A percentile compares a stretch with the other conserved stretches of the same genome.
These are phyloP conservation scores for Diadophis punctatus DNA, from an alignment of 2,113 vertebrate genomes.

Conservation along the genomic window DNA sequence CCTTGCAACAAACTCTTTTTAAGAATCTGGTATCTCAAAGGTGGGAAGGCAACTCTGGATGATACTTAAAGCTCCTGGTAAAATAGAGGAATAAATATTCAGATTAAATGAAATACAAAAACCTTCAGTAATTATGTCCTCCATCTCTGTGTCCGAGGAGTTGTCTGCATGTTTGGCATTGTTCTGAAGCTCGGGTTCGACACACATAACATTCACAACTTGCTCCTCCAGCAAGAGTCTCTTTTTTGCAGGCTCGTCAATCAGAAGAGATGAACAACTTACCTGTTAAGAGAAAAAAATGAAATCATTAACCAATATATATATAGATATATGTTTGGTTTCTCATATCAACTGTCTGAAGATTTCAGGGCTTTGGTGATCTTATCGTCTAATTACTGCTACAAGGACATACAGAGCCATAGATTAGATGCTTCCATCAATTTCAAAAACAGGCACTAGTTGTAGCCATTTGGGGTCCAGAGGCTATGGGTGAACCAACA, in stretches of 20 bases:
- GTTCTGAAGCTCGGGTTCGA: conserved; percentile 76
- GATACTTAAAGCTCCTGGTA: background rate
- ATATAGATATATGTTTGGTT: background rate
- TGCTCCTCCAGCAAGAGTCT: conserved; percentile 76
- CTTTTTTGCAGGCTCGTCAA: conserved; percentile 80
- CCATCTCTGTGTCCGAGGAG: conserved; percentile 85
- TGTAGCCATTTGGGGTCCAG: background rate
- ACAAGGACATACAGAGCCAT: background rate
- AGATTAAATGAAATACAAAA: conserved; percentile 52
- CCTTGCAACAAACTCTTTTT: background rate
- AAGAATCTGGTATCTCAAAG: background rate
- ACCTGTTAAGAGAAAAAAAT: conserved; percentile 69
- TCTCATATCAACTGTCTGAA: background rate
- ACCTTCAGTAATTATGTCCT: conserved; percentile 83
- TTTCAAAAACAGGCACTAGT: background rate
- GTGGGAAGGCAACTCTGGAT: background rate
- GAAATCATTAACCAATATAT: conserved; percentile 29
- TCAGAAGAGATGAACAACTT: conserved; percentile 76
- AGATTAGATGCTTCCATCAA: conserved; percentile 10
- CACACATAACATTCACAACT: conserved; percentile 74
- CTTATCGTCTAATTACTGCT: background rate
- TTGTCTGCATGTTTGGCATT: conserved; percentile 82
- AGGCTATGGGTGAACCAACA: background rate
- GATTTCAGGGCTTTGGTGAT: background rate
- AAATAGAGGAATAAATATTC: background rate